These are phyloP conservation scores for Limnephilus auricula DNA, from an alignment of 2,888 invertebrate species.

Conservation along the genomic window DNA sequence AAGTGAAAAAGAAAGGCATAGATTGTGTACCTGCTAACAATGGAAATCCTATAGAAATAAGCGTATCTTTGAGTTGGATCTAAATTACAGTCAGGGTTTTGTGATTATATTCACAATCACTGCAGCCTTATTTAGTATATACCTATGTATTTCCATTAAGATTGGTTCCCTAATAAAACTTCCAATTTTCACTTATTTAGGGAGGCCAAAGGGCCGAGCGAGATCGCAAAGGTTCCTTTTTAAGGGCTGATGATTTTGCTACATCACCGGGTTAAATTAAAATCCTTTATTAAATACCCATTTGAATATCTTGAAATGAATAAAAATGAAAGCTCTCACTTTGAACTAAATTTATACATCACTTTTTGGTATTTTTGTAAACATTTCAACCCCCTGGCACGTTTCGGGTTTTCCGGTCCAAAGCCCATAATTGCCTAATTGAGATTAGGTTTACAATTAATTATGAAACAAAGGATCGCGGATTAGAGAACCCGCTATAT, in stretches of 20 bases:
- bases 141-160: constrained; percentile 37
- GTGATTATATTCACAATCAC: constrained; percentile 46
- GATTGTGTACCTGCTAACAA: constrained; percentile 26
- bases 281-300: background rate
- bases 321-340: background rate
- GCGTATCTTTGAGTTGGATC: constrained; percentile 42
- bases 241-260: background rate
- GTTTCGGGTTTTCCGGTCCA: background rate
- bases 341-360: background rate
- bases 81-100: constrained; percentile 47
- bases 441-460: constrained; percentile 43
- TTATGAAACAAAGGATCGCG: constrained; percentile 28
- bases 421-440: constrained; percentile 36
- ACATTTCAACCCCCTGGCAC: background rate
- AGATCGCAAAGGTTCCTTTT: constrained; percentile 25
- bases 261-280: background rate
- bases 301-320: background rate
- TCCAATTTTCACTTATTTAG: constrained; percentile 30
- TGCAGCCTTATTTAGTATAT: background rate
- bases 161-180: constrained; percentile 25
- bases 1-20: constrained; percentile 44
- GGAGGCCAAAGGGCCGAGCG: background rate
- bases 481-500: constrained; percentile 47
- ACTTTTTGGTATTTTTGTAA: background rate
- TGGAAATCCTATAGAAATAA: constrained; percentile 45